Evolutionary conservation across 1,140 invertebrate species (phyloP), one percentile per base, ranked within the genome.

Genomic region (Lethrus apterus): DNA sequence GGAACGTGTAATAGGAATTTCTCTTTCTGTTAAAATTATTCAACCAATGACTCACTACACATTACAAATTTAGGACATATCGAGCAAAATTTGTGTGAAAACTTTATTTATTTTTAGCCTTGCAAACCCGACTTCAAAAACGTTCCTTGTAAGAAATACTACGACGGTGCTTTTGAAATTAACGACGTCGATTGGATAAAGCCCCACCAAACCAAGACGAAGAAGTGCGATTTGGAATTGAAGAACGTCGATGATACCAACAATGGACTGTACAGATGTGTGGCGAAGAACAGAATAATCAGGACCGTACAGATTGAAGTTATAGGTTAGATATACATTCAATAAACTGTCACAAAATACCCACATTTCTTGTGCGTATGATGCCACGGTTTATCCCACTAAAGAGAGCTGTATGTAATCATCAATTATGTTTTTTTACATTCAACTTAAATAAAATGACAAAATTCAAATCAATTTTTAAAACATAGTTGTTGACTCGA

Each of bases 231-330:
- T 47, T 38, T 47, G 8, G 30, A 52, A 41, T 44, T 60, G 13
- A 17, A 40, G 8, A 51, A 53, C 19, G 13, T 42, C 2, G 51
- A 46, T 10, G 48, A 49, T 43, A 49, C 24, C 8, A 46, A 55
- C n/a, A 53, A 43, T 17, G 57, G 57, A 0, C 15, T 56, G 5
- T 59, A 61, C 29, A 44, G 57, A 44, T 61, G 59, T 50, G 26
- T 52, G 2, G 48, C 52, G 14, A 51, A 61, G 15, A 45, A 50
- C 8, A 35, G 40, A 29, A 35, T 52, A 2, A 38, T 50, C 13
- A 57, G 54, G 30, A 42, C 42, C 13, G 50, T 52, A 29, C 38
- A 51, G 17, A 32, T 59, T 24, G 55, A 59, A 48, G 44, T 57
- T 23, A 36, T 56, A 8, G 53, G 57, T 59, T 42, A 57, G 52